Evolutionary conservation across 2,113 vertebrate species (phyloP).

Genomic region (Microcebus tavaratra): DNA sequence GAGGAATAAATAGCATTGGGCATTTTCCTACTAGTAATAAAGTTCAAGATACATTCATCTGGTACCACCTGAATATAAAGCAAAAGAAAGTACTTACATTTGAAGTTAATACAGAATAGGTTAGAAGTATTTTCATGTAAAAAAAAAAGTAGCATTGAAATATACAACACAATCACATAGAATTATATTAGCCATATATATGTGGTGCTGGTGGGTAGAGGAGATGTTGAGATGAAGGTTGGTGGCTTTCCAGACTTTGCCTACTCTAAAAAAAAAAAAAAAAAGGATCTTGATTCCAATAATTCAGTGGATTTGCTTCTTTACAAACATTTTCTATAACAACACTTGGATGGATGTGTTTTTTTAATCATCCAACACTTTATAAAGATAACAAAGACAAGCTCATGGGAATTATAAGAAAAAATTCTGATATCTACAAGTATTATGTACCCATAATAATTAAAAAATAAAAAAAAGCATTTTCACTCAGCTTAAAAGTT

Average conservation of each 20-base stretch:
- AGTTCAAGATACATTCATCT: background rate
- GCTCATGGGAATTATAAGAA: background rate
- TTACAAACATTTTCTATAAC: background rate
- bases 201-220: background rate
- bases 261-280: background rate
- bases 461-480: background rate
- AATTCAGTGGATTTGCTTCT: background rate
- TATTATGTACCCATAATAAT: too few species aligned
- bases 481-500: background rate
- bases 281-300: background rate
- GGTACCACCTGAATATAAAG: background rate
- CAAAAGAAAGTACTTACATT: background rate
- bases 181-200: background rate
- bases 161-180: background rate
- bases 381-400: background rate
- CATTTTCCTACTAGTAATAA: constrained; percentile 25
- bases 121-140: background rate
- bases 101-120: background rate
- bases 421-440: background rate
- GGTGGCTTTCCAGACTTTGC: background rate
- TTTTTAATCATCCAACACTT: background rate
- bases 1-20: constrained; percentile 53
- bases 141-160: background rate
- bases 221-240: background rate
- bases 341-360: background rate